phyloP scores from a whole-genome alignment of 2,797 vertebrate species.

The Scarus forsteni region DNA sequence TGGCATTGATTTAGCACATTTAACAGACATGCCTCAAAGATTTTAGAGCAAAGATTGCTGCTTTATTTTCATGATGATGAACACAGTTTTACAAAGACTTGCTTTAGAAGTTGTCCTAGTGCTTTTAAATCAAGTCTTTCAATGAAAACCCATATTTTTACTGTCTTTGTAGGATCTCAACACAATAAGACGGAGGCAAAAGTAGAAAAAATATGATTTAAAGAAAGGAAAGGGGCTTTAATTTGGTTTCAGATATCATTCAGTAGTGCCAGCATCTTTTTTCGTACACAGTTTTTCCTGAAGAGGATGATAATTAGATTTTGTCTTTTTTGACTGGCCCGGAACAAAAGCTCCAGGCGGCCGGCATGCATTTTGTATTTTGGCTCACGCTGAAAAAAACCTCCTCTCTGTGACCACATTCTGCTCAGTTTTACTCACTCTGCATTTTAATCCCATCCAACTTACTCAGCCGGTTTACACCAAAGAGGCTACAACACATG shows the following conservation, averaged over 20 bases:
- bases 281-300: too few species aligned
- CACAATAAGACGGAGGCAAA: too few species aligned
- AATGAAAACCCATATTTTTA: too few species aligned
- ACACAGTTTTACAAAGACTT: too few species aligned
- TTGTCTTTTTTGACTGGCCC: conserved; percentile 5
- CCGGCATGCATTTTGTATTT: conserved; percentile 32
- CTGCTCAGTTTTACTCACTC: conserved; percentile 32
- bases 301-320: not conserved
- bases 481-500: conserved; percentile 35
- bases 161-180: too few species aligned
- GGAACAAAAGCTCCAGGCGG: conserved; percentile 31
- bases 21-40: too few species aligned
- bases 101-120: too few species aligned
- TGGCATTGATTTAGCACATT: too few species aligned
- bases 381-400: conserved; percentile 39
- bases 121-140: too few species aligned
- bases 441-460: conserved; percentile 26
- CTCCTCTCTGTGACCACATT: conserved; percentile 18
- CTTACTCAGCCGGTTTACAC: conserved; percentile 28
- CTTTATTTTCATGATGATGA: too few species aligned
- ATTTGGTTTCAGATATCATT: conserved; percentile 10
- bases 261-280: not conserved
- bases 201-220: not conserved
- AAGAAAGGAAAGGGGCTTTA: not conserved
- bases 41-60: too few species aligned